Percentiles rank a stretch among this genome's conserved stretches.
Evolutionary conservation across 2,797 vertebrate genomes (phyloP).

Genomic region (Eulemur mongoz): DNA sequence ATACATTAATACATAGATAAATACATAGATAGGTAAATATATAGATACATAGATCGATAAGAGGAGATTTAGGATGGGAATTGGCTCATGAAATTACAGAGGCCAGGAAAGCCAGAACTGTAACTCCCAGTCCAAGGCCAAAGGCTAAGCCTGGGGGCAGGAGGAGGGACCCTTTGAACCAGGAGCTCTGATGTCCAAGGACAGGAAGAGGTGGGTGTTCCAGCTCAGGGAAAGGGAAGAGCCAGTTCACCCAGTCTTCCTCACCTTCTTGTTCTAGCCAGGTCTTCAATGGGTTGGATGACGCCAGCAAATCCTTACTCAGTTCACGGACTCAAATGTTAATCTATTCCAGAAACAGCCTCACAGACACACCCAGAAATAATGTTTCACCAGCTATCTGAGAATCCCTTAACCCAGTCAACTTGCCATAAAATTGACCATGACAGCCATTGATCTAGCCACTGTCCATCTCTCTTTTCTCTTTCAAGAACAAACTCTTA

Average conservation of each 20-base stretch:
- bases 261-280: not conserved
- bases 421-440: not conserved
- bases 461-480: not conserved
- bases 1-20: not conserved
- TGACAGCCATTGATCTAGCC: not conserved
- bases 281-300: not conserved
- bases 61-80: not conserved
- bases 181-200: not conserved
- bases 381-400: not conserved
- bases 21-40: not conserved
- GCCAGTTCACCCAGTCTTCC: not conserved
- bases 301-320: not conserved
- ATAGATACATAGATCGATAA: not conserved
- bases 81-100: not conserved
- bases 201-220: no score
- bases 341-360: not conserved
- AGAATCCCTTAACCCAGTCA: not conserved
- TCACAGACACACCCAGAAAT: not conserved
- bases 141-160: not conserved
- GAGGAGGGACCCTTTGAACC: not conserved
- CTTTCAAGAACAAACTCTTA: not conserved
- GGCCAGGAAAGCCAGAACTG: not conserved
- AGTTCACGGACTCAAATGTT: not conserved
- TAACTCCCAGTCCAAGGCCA: not conserved
- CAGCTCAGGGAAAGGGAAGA: not conserved